These are phyloP conservation scores for Holothuria glaberrima DNA, from an alignment of 35 echinoderm and acorn worm genomes.

Conservation along the genomic window DNA sequence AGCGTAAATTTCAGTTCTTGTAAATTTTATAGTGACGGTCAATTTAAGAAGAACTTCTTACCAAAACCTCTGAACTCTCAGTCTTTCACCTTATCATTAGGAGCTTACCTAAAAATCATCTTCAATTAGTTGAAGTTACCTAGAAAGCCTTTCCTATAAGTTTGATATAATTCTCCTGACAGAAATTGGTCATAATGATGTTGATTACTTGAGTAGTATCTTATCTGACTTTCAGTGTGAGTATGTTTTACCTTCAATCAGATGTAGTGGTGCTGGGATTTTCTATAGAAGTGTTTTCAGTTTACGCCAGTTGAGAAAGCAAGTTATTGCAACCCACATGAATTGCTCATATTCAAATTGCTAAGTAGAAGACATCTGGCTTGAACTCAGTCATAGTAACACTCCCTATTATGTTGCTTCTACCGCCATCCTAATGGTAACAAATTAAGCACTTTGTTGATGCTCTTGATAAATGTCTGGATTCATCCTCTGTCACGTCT, in stretches of 20 bases:
- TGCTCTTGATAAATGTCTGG: not conserved
- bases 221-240: slow-evolving; percentile 10
- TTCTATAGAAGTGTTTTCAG: not conserved
- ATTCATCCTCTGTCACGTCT: not conserved
- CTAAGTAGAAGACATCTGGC: slow-evolving; percentile 25
- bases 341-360: not conserved
- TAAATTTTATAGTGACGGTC: not conserved
- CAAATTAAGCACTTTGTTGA: not conserved
- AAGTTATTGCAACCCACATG: not conserved
- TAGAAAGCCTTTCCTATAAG: not conserved
- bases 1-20: not conserved
- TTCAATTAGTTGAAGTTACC: not conserved
- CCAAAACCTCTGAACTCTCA: not conserved
- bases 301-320: not conserved
- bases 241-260: not conserved
- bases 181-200: slow-evolving; percentile 4
- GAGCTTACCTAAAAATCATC: slow-evolving; percentile 3
- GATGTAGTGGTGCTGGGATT: not conserved
- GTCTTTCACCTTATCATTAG: not conserved
- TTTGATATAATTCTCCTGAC: not conserved
- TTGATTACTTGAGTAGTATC: slow-evolving; percentile 10
- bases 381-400: slow-evolving; percentile 3
- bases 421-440: not conserved
- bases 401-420: not conserved
- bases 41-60: not conserved